Evolutionary conservation across 2,888 invertebrate species (phyloP), one percentile per base, ranked within the genome.

Genomic region (Acanthacorydalis orientalis): DNA sequence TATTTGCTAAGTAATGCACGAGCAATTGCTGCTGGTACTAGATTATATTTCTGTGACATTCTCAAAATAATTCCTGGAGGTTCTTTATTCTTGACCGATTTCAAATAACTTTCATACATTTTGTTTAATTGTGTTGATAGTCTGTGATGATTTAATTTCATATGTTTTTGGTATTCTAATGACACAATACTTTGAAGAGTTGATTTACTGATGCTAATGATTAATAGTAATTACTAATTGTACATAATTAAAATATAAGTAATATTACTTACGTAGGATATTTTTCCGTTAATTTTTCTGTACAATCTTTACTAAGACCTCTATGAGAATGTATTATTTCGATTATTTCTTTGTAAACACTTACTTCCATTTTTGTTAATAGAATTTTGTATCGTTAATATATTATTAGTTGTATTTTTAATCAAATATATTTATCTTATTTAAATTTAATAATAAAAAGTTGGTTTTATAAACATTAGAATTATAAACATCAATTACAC

Each of bases 151-250:
- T 69, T 75, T 10, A 65, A 64, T 59, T 78, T 83, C 72, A 80
- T 76, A 50, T 72, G 70, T 55, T 74, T 70, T 58, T 78, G 77
- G 42, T 79, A 70, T 55, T 83, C 74, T 41, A 75, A 67, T 31
- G 77, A 74, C 49, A 83, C 61, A 54, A 88, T 84, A 59, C 85
- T 83, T 47, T 76, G 77, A 35, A 87, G 57, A 0, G 84, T 79
- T 46, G 70, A 64, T 41, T 69, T 60, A 43, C 74, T 70, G 47
- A 82, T 61, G 41, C 80, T 80, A 55, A 50, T 64, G 58, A 51
- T 59, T 59, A 49, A 56, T 42, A 47, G 38, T 52, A 39, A 47
- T 42, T 48, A 45, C 7, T 47, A 51, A 43, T 39, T 11, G 23
- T 9, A 38, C 46, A 31, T 46, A 31, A 46, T 39, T 44, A 50